Evolutionary conservation across 1,140 invertebrate genomes (phyloP).

Genomic region (Heliconius melpomene): DNA sequence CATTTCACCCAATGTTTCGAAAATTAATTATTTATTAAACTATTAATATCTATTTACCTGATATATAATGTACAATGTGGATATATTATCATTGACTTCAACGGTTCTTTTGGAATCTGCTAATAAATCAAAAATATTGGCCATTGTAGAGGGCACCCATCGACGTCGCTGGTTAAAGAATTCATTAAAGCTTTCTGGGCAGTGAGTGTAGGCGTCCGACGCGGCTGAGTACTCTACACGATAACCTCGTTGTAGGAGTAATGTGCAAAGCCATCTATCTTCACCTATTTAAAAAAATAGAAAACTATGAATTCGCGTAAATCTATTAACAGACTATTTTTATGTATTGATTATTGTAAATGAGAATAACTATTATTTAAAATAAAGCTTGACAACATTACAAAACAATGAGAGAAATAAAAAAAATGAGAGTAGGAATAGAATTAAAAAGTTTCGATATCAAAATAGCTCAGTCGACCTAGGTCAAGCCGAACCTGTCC

Average conservation of each 20-base stretch:
- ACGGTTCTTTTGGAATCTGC: conserved; percentile 94
- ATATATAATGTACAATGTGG: conserved; percentile 95
- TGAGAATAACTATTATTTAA: no score
- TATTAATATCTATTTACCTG: conserved; percentile 81
- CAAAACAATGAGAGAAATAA: no score
- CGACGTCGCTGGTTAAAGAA: conserved; percentile 97
- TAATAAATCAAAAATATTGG: conserved; percentile 97
- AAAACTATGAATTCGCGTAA: no score
- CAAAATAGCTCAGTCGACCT: no score
- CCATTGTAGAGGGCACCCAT: conserved; percentile 98
- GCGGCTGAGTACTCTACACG: conserved; percentile 99
- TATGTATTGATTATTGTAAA: no score
- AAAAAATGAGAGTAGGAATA: no score
- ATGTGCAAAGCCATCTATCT: conserved; percentile 96
- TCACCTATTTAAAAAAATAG: conserved; percentile 81
- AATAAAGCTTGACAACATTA: no score
- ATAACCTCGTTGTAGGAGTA: conserved; percentile 96
- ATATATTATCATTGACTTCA: conserved; percentile 97
- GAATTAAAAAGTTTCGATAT: no score
- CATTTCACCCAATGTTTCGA: no score
- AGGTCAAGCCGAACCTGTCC: no score
- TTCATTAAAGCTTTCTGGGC: conserved; percentile 97
- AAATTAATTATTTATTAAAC: no score
- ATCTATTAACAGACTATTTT: no score
- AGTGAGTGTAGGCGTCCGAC: conserved; percentile 98